Evolutionary conservation across 2,888 invertebrate species (phyloP).

Genomic region (Tridacna crocea): DNA sequence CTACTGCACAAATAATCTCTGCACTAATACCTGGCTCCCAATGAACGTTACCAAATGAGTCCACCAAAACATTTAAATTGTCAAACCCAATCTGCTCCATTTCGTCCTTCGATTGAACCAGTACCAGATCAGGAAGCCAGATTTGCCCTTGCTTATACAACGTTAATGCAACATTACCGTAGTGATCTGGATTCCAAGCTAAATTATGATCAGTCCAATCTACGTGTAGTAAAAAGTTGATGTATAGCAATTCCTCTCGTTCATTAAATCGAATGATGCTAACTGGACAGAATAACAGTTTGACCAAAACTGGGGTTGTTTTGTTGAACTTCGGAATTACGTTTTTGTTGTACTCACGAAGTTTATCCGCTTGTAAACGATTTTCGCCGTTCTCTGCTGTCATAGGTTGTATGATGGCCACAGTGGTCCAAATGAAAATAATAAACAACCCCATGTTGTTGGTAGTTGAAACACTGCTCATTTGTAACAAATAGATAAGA

Average conservation of each 20-base stretch:
- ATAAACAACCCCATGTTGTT: too few species aligned
- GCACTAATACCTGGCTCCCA: conserved; percentile 6
- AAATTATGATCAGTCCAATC: background rate
- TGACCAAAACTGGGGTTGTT: background rate
- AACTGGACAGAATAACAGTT: background rate
- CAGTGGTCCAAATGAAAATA: too few species aligned
- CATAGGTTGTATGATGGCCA: background rate
- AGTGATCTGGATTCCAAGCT: background rate
- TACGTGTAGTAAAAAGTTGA: background rate
- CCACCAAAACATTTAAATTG: background rate
- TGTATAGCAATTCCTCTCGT: conserved; percentile 8
- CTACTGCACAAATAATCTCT: conserved; percentile 2
- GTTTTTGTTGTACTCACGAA: conserved; percentile 4
- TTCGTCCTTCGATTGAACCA: background rate
- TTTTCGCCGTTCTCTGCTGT: background rate
- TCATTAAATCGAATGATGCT: conserved; percentile 1
- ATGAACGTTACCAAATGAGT: background rate
- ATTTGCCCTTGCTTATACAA: conserved; percentile 16
- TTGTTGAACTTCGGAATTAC: background rate
- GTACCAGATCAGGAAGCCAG: conserved; percentile 10
- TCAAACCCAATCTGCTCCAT: conserved; percentile 6
- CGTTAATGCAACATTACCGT: background rate
- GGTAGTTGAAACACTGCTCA: too few species aligned
- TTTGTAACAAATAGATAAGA: too few species aligned
- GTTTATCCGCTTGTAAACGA: background rate